A percentile compares a stretch with the other conserved stretches of the same genome.
phyloP scores from a whole-genome alignment of 2,797 vertebrate species.

The Peromyscus eremicus region DNA sequence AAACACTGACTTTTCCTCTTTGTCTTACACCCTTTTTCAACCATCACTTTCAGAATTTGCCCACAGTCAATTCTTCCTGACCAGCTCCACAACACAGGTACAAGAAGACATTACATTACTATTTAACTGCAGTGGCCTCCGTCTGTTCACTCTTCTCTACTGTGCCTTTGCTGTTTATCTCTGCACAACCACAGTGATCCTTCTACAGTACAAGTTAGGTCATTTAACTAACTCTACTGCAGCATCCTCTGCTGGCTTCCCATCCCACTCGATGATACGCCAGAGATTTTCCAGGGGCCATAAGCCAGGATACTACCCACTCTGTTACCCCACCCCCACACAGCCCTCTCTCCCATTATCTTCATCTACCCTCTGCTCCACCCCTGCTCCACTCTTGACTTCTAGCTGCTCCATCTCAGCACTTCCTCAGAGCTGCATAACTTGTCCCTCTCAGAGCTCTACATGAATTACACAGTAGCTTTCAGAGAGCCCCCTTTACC shows the following conservation, averaged over 20 bases:
- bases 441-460: background rate
- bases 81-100: background rate
- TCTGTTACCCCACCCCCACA: background rate
- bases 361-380: background rate
- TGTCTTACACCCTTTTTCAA: background rate
- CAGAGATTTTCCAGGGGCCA: background rate
- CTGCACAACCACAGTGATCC: background rate
- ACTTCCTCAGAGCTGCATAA: accelerated
- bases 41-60: background rate
- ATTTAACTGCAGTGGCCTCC: background rate
- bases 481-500: background rate
- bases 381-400: background rate
- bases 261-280: background rate
- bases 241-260: background rate
- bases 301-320: background rate
- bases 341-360: accelerated
- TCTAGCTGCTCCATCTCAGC: background rate
- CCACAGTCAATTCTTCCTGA: background rate
- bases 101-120: background rate
- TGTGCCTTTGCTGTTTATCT: background rate
- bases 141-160: background rate
- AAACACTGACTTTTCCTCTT: background rate
- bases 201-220: background rate
- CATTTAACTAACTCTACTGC: background rate
- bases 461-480: accelerated